Evolutionary conservation across 2,113 vertebrate genomes (phyloP).

Genomic region (Isurus oxyrinchus): DNA sequence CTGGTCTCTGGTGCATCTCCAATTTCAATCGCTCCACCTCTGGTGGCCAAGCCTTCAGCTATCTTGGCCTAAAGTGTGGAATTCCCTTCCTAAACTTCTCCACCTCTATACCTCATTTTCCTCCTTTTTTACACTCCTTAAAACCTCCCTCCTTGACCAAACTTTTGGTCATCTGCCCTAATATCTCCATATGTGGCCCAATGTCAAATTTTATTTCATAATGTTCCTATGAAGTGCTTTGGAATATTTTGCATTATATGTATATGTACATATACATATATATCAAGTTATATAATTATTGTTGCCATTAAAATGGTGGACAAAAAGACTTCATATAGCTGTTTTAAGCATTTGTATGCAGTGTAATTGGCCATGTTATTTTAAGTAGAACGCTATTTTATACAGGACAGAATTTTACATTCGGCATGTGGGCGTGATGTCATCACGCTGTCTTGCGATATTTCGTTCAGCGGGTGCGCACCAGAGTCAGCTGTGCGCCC

Average conservation of each 20-base stretch:
- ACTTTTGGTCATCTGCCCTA: background rate
- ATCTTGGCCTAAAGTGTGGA: background rate
- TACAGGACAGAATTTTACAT: too few relatives aligned
- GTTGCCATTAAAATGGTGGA: background rate
- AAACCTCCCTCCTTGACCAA: background rate
- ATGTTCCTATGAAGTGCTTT: too few relatives aligned
- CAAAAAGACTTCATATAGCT: background rate
- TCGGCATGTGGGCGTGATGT: too few relatives aligned
- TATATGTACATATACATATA: too few relatives aligned
- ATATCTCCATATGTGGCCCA: too few relatives aligned
- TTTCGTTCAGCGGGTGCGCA: too few relatives aligned
- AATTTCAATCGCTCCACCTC: background rate
- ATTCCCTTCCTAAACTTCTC: background rate
- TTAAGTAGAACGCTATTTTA: background rate
- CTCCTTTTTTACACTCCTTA: background rate
- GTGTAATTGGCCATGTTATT: background rate
- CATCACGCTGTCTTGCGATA: too few relatives aligned
- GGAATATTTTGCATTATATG: background rate
- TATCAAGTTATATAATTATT: background rate
- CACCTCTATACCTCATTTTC: too few relatives aligned
- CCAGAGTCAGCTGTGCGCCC: too few relatives aligned
- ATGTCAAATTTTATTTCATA: background rate
- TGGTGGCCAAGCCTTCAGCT: background rate
- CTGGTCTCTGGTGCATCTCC: background rate
- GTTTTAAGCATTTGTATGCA: background rate